Percentiles rank a stretch among this genome's conserved stretches.
These are phyloP conservation scores for sheep (Ovis aries) DNA, from an alignment of 2,113 vertebrate species.

Conservation along the genomic window ARS-UI_Ramb_v3.0 NC_056056.1:109510001-109510500, in stretches of 20 bases:
- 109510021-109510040: not conserved
- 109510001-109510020: not conserved
- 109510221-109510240: not conserved
- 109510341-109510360: not conserved
- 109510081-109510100: not conserved
- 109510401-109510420: not conserved
- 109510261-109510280: not conserved
- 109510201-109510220: not conserved
- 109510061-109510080: not conserved
- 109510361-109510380: not conserved
- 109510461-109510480: not conserved
- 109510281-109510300: not conserved
- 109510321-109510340: not conserved
- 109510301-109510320: not conserved
- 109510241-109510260: not conserved
- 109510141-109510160: not conserved
- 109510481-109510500: not conserved
- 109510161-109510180: not conserved
- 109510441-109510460: not conserved
- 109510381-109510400: not conserved
- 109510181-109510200: not conserved
- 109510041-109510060: not conserved
- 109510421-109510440: not conserved
- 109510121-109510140: not conserved
- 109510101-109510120: not conserved